A percentile compares a stretch with the other conserved stretches of the same genome.
phyloP scores from a whole-genome alignment of 1,140 invertebrate genomes.

The Camponotus vicinus region DNA sequence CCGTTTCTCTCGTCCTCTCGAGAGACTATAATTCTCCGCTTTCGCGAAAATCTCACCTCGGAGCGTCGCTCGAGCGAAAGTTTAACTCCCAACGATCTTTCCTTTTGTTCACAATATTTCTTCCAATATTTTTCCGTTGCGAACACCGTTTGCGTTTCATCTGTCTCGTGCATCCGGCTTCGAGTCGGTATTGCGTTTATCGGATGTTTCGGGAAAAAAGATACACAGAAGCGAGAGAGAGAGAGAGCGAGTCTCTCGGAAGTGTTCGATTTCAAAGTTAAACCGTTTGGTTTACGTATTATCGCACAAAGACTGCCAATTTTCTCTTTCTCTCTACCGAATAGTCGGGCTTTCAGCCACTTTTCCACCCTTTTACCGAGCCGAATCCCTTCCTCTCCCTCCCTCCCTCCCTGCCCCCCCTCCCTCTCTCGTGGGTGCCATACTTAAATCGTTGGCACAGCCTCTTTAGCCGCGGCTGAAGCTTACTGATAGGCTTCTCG shows the following conservation, averaged over 20 bases:
- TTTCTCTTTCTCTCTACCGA: slow-evolving; percentile 15
- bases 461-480: slow-evolving; percentile 54
- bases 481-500: slow-evolving; percentile 66
- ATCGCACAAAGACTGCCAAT: neutral
- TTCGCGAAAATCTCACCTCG: slow-evolving; percentile 31
- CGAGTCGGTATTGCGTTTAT: neutral
- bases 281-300: slow-evolving; percentile 29
- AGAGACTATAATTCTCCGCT: slow-evolving; percentile 21
- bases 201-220: neutral
- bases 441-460: slow-evolving; percentile 37
- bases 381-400: neutral
- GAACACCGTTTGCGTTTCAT: slow-evolving; percentile 12
- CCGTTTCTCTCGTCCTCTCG: neutral
- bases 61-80: slow-evolving; percentile 23
- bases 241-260: neutral
- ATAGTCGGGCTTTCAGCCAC: neutral
- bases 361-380: slow-evolving; percentile 4
- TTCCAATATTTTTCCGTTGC: neutral
- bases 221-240: neutral
- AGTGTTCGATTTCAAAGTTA: neutral
- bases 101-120: slow-evolving; percentile 14
- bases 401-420: too few species aligned
- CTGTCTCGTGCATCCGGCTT: neutral
- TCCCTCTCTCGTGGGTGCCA: slow-evolving; percentile 4
- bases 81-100: slow-evolving; percentile 26